Conservation (phyloP, 1,140 invertebrate species). For the Drosophila azteca region DNA sequence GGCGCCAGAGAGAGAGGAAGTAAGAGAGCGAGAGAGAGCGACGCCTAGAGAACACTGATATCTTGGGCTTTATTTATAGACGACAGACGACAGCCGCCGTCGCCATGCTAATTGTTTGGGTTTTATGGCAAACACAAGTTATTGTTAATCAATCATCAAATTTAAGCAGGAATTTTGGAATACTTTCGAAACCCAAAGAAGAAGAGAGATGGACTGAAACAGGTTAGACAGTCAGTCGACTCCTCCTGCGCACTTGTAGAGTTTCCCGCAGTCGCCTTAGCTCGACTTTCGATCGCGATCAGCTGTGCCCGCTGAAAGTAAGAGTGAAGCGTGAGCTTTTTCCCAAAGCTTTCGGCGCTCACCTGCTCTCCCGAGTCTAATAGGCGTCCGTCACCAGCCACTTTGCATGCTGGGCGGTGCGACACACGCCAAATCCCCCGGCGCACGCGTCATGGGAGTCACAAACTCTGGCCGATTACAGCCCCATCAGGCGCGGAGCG, state of each 20-base stretch:
- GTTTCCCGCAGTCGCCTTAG: neutral
- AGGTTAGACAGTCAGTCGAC: no score
- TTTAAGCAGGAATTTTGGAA: neutral
- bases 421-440: conserved; percentile 34
- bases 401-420: conserved; percentile 28
- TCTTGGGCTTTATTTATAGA: conserved; percentile 24
- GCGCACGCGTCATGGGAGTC: conserved; percentile 67
- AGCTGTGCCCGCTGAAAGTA: conserved; percentile 53
- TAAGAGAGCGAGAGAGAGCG: neutral
- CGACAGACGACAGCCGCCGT: conserved; percentile 30
- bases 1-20: neutral
- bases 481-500: conserved; percentile 13
- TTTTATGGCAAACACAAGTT: conserved; percentile 2
- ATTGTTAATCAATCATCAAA: conserved; percentile 22
- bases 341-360: conserved; percentile 26
- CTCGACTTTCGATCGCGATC: neutral
- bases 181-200: conserved; percentile 4
- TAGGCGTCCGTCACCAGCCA: conserved; percentile 14
- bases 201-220: conserved; percentile 1
- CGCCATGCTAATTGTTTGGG: conserved; percentile 18
- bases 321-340: conserved; percentile 55
- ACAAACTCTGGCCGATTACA: conserved; percentile 15
- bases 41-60: neutral
- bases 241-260: neutral
- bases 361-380: conserved; percentile 9